Base-by-base conservation (phyloP, 2,797 vertebrate genomes). In the Clarias laeviceps region DNA sequence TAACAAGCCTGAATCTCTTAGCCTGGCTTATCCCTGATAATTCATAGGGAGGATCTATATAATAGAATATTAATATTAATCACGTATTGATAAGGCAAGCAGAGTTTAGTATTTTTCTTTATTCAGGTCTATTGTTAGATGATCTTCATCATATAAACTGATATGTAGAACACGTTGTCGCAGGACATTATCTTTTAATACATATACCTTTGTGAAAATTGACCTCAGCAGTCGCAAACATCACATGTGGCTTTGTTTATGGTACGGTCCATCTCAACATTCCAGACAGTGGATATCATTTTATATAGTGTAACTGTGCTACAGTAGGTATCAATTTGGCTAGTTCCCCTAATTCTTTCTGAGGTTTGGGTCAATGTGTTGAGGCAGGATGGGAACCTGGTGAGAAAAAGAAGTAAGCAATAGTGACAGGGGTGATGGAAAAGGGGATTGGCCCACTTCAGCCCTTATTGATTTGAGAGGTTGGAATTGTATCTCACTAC, bases 11-110 rank as follows among this genome's bases (percentile, higher is more conserved):
- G 93, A 90, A 93, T 92, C 91, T 91, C 84, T 91, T 89, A 3
- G 95, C n/a, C n/a, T n/a, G n/a, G n/a, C n/a, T n/a, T n/a, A n/a
- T n/a, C 95, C 94, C 92, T 92, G 92, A 90, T 90, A 88, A 91
- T 93, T 91, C 92, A 94, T 94, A 8, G 17, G 50, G 27, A 62
- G 32, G 14, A 79, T 14, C 29, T 37, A 20, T 76, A 61, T 61
- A 61, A 61, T 61, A 61, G 12, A 94, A 95, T 94, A 93, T 92
- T 54, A 54, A 54, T 54, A 54, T 54, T 54, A 54, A 54, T 14
- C 50, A 54, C 0, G 50, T 54, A 78, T 78, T 37, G 50, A 20
- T 56, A 59, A 77, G 0, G 2, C 5, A 79, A 64, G 14, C 5
- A 37, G 32, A 79, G 6, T 1, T 0, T 40, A 8, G 20, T 78